These are phyloP conservation scores for Manis pentadactyla DNA, from an alignment of 2,797 vertebrate species.

Conservation along the genomic window DNA sequence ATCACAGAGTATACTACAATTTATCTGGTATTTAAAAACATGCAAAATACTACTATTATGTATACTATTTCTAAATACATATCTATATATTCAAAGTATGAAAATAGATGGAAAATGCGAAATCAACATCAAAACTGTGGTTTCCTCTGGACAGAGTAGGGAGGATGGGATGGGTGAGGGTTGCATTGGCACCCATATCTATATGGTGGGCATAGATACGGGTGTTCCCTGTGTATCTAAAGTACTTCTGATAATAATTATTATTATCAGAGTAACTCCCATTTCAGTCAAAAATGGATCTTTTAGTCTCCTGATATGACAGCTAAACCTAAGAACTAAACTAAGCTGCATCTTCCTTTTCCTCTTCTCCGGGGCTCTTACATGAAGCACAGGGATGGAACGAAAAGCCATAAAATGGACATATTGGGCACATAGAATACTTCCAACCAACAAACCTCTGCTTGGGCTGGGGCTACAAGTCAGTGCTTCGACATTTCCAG, in stretches of 20 bases:
- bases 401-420: background rate
- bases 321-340: background rate
- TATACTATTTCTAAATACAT: background rate
- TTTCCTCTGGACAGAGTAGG: background rate
- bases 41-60: background rate
- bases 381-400: background rate
- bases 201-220: background rate
- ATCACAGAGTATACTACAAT: background rate
- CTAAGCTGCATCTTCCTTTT: background rate
- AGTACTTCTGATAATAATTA: background rate
- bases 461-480: background rate
- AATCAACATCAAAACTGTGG: background rate
- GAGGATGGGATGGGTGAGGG: background rate
- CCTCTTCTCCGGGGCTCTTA: background rate
- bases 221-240: background rate
- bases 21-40: background rate
- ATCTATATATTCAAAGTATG: background rate
- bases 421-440: accelerated
- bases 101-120: background rate
- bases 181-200: too few relatives aligned
- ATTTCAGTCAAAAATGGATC: background rate
- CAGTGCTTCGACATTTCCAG: constrained; percentile 50
- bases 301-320: background rate
- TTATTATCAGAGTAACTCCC: background rate
- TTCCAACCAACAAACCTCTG: background rate